phyloP scores from a whole-genome alignment of 1,140 invertebrate species.

The Magallana gigas region DNA sequence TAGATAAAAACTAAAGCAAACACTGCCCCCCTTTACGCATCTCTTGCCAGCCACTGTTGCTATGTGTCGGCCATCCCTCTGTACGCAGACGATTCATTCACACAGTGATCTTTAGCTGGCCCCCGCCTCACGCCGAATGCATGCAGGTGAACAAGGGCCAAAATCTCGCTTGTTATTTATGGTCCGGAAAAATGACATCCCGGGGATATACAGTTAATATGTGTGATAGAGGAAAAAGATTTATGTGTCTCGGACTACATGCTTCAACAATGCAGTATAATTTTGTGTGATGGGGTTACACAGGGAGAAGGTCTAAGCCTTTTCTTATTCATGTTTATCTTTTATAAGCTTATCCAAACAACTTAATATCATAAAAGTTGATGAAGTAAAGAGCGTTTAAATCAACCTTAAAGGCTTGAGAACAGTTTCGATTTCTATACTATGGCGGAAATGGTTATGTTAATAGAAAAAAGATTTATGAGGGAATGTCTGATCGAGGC shows the following conservation, averaged over 20 bases:
- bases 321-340: constrained; percentile 1
- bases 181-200: constrained; percentile 21
- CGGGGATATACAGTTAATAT: constrained; percentile 25
- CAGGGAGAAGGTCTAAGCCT: background rate
- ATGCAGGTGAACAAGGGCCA: constrained; percentile 6
- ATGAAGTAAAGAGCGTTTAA: background rate
- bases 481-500: background rate
- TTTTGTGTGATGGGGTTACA: background rate
- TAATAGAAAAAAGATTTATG: background rate
- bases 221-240: constrained; percentile 4
- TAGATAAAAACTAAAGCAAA: constrained; percentile 27
- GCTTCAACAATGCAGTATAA: constrained; percentile 9
- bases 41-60: constrained; percentile 2
- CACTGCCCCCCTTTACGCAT: background rate
- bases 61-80: background rate
- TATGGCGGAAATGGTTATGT: too few relatives aligned
- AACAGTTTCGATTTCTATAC: background rate
- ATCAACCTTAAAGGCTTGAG: background rate
- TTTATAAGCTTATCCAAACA: constrained; percentile 18
- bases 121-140: constrained; percentile 9
- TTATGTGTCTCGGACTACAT: constrained; percentile 27
- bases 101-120: background rate
- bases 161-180: constrained; percentile 17
- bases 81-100: background rate
- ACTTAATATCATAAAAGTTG: constrained; percentile 17